Conservation (phyloP, 1,140 invertebrate species). For the Drosophila tropicalis region DNA sequence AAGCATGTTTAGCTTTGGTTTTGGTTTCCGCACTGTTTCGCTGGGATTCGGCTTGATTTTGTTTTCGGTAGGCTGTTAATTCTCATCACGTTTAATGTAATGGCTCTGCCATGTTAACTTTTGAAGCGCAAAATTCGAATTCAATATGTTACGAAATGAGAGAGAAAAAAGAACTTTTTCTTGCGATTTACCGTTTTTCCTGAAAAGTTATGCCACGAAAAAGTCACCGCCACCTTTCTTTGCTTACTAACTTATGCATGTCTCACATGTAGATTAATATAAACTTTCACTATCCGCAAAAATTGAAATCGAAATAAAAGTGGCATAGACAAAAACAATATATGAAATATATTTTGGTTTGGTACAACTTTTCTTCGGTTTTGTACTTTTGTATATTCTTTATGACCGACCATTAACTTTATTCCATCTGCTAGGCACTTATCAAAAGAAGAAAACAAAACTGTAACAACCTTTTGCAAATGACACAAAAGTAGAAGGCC, state of each 20-base stretch:
- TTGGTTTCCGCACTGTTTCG: neutral
- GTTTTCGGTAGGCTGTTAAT: slow-evolving; percentile 60
- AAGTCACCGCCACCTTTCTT: slow-evolving; percentile 49
- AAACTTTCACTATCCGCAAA: slow-evolving; percentile 44
- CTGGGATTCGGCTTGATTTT: neutral
- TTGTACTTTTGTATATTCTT: neutral
- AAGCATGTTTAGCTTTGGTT: slow-evolving; percentile 15
- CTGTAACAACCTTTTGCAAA: slow-evolving; percentile 24
- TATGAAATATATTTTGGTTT: neutral
- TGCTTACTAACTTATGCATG: slow-evolving; percentile 27
- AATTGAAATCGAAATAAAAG: slow-evolving; percentile 14
- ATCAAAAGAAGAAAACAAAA: slow-evolving; percentile 27
- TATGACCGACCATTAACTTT: slow-evolving; percentile 25
- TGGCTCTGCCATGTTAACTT: slow-evolving; percentile 72
- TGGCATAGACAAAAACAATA: neutral
- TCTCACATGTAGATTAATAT: slow-evolving; percentile 61
- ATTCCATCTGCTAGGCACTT: slow-evolving; percentile 58
- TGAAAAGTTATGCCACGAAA: slow-evolving; percentile 28
- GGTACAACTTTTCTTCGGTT: neutral
- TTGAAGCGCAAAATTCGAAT: slow-evolving; percentile 78
- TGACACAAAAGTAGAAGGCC: slow-evolving; percentile 48
- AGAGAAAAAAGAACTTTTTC: slow-evolving; percentile 33
- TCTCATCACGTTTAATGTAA: slow-evolving; percentile 80
- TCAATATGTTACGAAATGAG: slow-evolving; percentile 70
- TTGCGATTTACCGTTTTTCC: slow-evolving; percentile 1